Percentiles rank a stretch among this genome's conserved stretches.
phyloP scores from a whole-genome alignment of 1,140 invertebrate species.

The Drosophila serrata region DNA sequence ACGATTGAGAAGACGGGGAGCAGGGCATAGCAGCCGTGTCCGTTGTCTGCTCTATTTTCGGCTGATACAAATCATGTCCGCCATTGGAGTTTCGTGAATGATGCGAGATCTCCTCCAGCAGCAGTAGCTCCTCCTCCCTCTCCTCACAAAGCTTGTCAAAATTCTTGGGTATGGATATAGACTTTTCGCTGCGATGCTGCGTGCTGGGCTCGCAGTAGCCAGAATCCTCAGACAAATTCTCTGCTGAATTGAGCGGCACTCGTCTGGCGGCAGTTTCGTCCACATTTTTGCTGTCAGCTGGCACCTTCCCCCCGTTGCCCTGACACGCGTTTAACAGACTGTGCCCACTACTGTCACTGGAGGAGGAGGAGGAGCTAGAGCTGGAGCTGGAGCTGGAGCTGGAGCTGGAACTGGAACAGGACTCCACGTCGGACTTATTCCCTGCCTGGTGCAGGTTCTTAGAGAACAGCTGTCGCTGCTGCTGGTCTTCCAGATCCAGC shows the following conservation, averaged over 20 bases:
- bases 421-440: conserved; percentile 73
- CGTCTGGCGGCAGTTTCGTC: conserved; percentile 23
- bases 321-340: conserved; percentile 58
- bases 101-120: conserved; percentile 27
- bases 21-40: conserved; percentile 12
- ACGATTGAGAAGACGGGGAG: conserved; percentile 56
- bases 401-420: conserved; percentile 55
- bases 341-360: conserved; percentile 65
- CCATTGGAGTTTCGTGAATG: conserved; percentile 61
- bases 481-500: conserved; percentile 66
- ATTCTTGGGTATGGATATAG: conserved; percentile 85
- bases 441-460: conserved; percentile 56
- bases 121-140: conserved; percentile 57
- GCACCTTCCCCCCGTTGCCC: conserved; percentile 16
- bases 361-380: conserved; percentile 41
- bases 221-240: conserved; percentile 91
- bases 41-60: conserved; percentile 70
- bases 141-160: conserved; percentile 84
- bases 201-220: conserved; percentile 89
- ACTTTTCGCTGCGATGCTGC: conserved; percentile 79
- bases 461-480: conserved; percentile 52
- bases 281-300: conserved; percentile 15
- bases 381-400: conserved; percentile 59
- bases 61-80: conserved; percentile 76
- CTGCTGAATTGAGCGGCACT: conserved; percentile 87